Base-by-base conservation (phyloP, 2,113 vertebrate genomes). In the Urocolius indicus region DNA sequence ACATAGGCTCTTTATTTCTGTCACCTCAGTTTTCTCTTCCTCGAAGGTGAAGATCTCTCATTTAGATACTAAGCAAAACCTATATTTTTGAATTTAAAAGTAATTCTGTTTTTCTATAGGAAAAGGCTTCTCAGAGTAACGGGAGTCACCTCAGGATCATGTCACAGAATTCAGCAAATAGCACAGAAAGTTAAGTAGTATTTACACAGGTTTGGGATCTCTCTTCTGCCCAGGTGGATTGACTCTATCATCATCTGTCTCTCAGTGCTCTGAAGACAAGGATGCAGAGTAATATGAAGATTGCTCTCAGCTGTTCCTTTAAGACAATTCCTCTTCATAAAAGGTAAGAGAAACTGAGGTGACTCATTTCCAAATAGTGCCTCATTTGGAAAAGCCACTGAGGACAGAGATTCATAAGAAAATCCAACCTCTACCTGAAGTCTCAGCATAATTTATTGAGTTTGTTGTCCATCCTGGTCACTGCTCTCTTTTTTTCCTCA, bases 211-310 rank as follows among this genome's bases (percentile, higher is more conserved):
- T 27, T 84, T 66, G 45, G 71, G 27, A 9, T 16, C 43, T 49
- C 38, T 27, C 18, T 38, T 58, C 49, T 65, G 6, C 24, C 24
- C 1, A 0, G 2, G 21, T 5, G 5, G 4, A 36, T 8, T 43
- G 51, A 11, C 22, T 78, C 13, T 29, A 61, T 49, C 41, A 20
- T 16, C 1, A 0, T 8, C 18, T 36, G 24, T 38, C n/a, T 38
- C 17, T 36, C 21, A 26, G 45, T 24, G 43, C 75, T 41, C 66
- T 54, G 78, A 63, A 68, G 24, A 49, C 23, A 79, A 68, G 45
- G 59, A 59, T 3, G 2, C 0, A 6, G 26, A 52, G 5, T 6
- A 45, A 19, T 0, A 8, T 36, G 15, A 52, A 81, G 4, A 16
- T 19, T 74, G 16, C 48, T 86, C 29, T 59, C 67, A 45, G 48